Base-by-base conservation (phyloP, 2,888 invertebrate genomes). In the Dorcus hopei region DNA sequence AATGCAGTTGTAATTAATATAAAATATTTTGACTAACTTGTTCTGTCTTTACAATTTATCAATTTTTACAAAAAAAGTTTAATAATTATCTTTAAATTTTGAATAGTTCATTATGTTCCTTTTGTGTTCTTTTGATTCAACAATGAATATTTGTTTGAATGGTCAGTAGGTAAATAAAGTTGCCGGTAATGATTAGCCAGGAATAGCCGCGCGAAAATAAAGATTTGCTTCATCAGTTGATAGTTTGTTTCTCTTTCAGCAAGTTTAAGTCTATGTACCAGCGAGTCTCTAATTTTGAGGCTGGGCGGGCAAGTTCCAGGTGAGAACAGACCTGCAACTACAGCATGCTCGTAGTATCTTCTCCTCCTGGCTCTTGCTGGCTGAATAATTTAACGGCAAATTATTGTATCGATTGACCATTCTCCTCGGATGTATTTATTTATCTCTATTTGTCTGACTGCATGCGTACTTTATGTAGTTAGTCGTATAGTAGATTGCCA, bases 221-320 rank as follows among this genome's bases (percentile, higher is more conserved):
- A 50, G 33, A 45, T 14, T 52, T 47, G 54, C 39, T 54, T 45
- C 48, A 41, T 52, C 58, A 45, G 55, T 62, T 65, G 62, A 64
- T 61, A 73, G 72, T 74, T 76, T 79, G 76, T 77, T 77, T 80
- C 80, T 80, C 74, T 82, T 82, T 81, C 82, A 82, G 82, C 81
- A 82, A 81, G 78, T 80, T 79, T 81, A 82, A 81, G 80, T 78
- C 81, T 80, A 78, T 78, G 78, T 82, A 82, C 79, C 81, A 81
- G 78, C 81, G 82, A 77, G 81, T 80, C 80, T 81, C 81, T 77
- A 81, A 82, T 81, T 82, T 80, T 80, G 81, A 82, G 80, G 79
- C 80, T 74, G 80, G 80, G 75, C 80, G 80, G 77, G 76, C 80
- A 75, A 79, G 79, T 77, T 78, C 80, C 80, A 82, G 82, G 82